Percentiles rank a stretch among this genome's conserved stretches.
Evolutionary conservation across 2,888 invertebrate genomes (phyloP).

Genomic region (Drosophila nr. perissopoda): DNA sequence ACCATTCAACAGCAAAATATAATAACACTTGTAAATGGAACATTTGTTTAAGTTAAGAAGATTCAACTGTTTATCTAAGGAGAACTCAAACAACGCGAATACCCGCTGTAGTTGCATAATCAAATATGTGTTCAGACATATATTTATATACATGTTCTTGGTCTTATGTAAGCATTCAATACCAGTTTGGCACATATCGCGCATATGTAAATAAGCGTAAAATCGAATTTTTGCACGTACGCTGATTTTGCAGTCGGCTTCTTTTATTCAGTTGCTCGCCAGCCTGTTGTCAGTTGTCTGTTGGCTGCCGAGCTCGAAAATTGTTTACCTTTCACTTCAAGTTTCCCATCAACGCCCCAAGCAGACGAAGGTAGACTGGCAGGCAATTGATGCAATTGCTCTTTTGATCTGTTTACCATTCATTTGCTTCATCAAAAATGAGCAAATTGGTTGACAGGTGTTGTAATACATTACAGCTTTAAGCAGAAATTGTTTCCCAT

Average conservation of each 20-base stretch:
- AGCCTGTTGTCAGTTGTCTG: slow-evolving; percentile 22
- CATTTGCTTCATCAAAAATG: slow-evolving; percentile 19
- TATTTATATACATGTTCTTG: background rate
- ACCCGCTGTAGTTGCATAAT: background rate
- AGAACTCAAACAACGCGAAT: background rate
- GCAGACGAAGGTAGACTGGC: slow-evolving; percentile 15
- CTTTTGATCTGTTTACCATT: slow-evolving; percentile 62
- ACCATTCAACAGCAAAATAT: background rate
- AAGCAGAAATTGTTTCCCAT: slow-evolving; percentile 1
- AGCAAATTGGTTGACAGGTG: slow-evolving; percentile 4
- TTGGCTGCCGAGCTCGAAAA: slow-evolving; percentile 33
- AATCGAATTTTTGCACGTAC: slow-evolving; percentile 36
- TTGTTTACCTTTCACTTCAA: slow-evolving; percentile 38
- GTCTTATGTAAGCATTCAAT: slow-evolving; percentile 1
- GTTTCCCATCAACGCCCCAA: slow-evolving; percentile 27
- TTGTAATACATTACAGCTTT: background rate
- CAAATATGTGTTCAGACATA: background rate
- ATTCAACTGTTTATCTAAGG: background rate
- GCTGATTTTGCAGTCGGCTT: slow-evolving; percentile 8
- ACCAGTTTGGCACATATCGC: slow-evolving; percentile 16
- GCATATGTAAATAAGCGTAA: slow-evolving; percentile 38
- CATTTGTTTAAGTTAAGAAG: background rate
- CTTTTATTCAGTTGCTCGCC: background rate
- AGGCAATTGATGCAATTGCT: slow-evolving; percentile 56
- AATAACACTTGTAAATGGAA: background rate